phyloP scores from a whole-genome alignment of 1,140 invertebrate genomes.

The Prorops nasuta region DNA sequence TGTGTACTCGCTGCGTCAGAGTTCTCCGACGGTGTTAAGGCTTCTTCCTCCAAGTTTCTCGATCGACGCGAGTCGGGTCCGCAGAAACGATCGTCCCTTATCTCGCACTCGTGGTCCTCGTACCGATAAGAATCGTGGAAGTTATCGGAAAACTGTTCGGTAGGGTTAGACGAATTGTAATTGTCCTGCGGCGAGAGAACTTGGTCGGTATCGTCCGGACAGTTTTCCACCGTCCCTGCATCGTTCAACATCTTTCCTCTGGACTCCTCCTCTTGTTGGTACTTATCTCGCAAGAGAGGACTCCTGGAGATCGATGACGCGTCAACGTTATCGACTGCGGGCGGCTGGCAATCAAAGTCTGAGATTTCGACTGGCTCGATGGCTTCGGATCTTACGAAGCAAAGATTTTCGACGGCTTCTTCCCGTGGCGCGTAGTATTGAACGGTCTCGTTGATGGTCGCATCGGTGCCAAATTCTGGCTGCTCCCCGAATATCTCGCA shows the following conservation, averaged over 20 bases:
- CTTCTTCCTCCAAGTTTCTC: conserved; percentile 11
- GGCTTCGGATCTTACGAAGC: too few relatives aligned
- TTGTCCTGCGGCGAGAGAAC: neutral
- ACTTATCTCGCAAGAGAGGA: too few relatives aligned
- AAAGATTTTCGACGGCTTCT: too few relatives aligned
- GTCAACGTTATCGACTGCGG: too few relatives aligned
- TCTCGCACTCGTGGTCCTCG: neutral
- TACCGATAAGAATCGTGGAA: conserved; percentile 10
- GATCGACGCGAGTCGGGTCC: neutral
- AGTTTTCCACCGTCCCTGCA: neutral
- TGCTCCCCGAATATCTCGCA: conserved; percentile 14
- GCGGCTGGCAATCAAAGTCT: too few relatives aligned
- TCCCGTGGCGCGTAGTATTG: too few relatives aligned
- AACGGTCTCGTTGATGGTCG: conserved; percentile 14
- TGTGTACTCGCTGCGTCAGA: conserved; percentile 12
- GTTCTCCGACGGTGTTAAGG: conserved; percentile 8
- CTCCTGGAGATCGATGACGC: too few relatives aligned
- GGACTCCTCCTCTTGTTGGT: conserved; percentile 18
- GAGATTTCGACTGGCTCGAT: too few relatives aligned
- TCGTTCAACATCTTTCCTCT: neutral
- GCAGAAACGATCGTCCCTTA: too few relatives aligned
- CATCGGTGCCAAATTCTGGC: conserved; percentile 9
- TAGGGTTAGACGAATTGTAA: too few relatives aligned
- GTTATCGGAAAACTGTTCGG: conserved; percentile 25
- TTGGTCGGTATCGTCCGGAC: neutral